These are phyloP conservation scores for Brachionus manjavacas DNA, from an alignment of 1,140 invertebrate species.

Conservation along the genomic window DNA sequence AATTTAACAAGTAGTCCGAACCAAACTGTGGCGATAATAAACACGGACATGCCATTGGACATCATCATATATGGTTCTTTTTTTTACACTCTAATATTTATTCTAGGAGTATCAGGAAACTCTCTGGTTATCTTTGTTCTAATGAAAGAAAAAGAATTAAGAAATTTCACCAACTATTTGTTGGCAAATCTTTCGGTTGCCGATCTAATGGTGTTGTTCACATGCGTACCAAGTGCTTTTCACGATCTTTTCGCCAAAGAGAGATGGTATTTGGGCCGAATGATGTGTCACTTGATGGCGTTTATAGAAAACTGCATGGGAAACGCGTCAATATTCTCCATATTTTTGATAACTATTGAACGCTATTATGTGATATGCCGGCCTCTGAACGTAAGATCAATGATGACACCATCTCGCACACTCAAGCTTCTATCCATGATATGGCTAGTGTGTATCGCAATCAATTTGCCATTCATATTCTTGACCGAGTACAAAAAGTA, in stretches of 20 bases:
- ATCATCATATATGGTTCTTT: conserved; percentile 74
- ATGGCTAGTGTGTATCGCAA: conserved; percentile 25
- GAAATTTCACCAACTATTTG: conserved; percentile 89
- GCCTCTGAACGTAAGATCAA: conserved; percentile 29
- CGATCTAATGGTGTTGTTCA: conserved; percentile 47
- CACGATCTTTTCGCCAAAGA: conserved; percentile 48
- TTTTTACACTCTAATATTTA: conserved; percentile 75
- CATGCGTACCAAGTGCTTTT: conserved; percentile 47
- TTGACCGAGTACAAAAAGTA: conserved; percentile 13
- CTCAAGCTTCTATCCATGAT: conserved; percentile 7
- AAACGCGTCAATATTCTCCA: conserved; percentile 4
- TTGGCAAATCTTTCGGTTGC: conserved; percentile 58
- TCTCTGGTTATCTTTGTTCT: conserved; percentile 85
- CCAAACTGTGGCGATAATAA: background rate
- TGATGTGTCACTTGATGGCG: conserved; percentile 47
- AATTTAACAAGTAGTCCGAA: background rate
- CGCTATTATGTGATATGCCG: conserved; percentile 27
- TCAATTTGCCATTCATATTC: conserved; percentile 37
- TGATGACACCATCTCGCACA: conserved; percentile 27
- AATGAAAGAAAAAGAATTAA: conserved; percentile 79
- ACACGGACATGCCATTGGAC: conserved; percentile 66
- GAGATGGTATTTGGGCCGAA: conserved; percentile 47
- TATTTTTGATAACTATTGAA: conserved; percentile 32
- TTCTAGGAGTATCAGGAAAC: conserved; percentile 78
- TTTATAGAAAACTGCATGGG: conserved; percentile 40